Evolutionary conservation across 2,113 vertebrate species (phyloP).

Genomic region (Anarrhichthys ocellatus): DNA sequence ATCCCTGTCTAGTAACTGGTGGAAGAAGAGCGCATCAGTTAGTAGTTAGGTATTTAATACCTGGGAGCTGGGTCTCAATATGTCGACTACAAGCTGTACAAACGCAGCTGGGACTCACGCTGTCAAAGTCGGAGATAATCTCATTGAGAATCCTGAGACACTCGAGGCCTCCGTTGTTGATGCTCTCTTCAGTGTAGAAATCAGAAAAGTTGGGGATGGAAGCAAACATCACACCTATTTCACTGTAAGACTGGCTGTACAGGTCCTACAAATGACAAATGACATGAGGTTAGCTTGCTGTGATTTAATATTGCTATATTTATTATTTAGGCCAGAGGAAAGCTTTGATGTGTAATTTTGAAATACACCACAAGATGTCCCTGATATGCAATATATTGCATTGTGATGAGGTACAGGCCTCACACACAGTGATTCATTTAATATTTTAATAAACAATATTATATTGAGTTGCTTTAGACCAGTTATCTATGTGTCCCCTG

Average conservation of each 20-base stretch:
- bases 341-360: neutral
- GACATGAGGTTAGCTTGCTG: neutral
- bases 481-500: neutral
- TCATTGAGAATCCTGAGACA: conserved; percentile 97
- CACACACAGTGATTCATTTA: neutral
- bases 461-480: neutral
- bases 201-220: conserved; percentile 97
- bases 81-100: neutral
- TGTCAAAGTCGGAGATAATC: conserved; percentile 97
- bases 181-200: conserved; percentile 97
- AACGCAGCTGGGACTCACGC: conserved; percentile 81
- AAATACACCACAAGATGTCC: conserved; percentile 55
- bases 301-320: neutral
- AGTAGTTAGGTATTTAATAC: neutral
- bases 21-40: neutral
- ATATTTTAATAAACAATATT: neutral
- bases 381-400: neutral
- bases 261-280: conserved; percentile 85
- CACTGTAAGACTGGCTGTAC: conserved; percentile 95
- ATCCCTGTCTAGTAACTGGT: conserved; percentile 90
- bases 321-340: neutral
- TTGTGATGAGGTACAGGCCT: neutral
- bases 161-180: conserved; percentile 96
- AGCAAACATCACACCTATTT: conserved; percentile 97
- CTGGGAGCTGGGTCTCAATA: neutral